Evolutionary conservation across 1,140 invertebrate species (phyloP).

Genomic region (Phocides pigmalion): DNA sequence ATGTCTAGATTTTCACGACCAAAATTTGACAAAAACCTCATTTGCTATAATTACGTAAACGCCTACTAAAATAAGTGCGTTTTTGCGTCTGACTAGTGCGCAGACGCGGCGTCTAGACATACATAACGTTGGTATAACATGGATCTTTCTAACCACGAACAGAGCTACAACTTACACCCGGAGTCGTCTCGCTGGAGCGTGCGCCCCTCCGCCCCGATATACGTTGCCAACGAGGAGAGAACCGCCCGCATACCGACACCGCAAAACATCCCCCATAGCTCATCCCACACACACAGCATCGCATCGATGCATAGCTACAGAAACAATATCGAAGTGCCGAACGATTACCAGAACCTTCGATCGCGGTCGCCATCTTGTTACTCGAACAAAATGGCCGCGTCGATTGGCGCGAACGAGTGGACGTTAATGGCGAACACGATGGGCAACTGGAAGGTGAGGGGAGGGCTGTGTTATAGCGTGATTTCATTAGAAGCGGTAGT

Average conservation of each 20-base stretch:
- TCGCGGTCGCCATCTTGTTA: constrained; percentile 83
- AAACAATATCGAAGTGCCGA: constrained; percentile 77
- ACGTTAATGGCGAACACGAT: constrained; percentile 70
- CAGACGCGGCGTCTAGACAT: no score
- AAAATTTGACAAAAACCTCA: no score
- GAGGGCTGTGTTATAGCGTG: constrained; percentile 68
- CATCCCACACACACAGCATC: constrained; percentile 76
- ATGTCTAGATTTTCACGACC: no score
- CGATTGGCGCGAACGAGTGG: constrained; percentile 79
- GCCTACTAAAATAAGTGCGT: no score
- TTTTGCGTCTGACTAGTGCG: no score
- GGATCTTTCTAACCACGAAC: constrained; percentile 55
- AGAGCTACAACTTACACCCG: constrained; percentile 81
- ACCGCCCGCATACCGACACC: constrained; percentile 58
- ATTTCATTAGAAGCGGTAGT: constrained; percentile 59
- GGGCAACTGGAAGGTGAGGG: constrained; percentile 83
- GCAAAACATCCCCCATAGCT: constrained; percentile 73
- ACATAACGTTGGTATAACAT: constrained; percentile 46
- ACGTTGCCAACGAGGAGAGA: constrained; percentile 74
- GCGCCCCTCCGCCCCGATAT: constrained; percentile 73
- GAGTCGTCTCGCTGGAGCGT: constrained; percentile 68
- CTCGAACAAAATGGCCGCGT: constrained; percentile 80
- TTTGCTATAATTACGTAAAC: no score
- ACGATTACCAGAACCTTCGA: constrained; percentile 77
- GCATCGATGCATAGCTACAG: constrained; percentile 82